phyloP scores from a whole-genome alignment of 1,140 invertebrate species.

The Oreohelix idahoensis region DNA sequence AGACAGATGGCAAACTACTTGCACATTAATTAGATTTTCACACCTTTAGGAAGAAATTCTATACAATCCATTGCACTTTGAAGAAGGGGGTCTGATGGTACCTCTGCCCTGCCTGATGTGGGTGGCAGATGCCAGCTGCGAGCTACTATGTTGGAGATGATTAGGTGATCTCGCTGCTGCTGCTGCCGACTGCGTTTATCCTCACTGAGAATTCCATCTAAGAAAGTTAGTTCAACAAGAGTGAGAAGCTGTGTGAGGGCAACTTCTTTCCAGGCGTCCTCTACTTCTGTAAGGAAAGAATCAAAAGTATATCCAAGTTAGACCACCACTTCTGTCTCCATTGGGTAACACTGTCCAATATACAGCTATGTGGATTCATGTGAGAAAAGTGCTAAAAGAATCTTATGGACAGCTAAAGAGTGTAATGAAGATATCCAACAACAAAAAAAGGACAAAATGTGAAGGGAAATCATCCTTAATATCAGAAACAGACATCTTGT shows the following conservation, averaged over 20 bases:
- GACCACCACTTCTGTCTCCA: too few species aligned
- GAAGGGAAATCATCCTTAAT: too few species aligned
- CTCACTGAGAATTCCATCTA: constrained; percentile 64
- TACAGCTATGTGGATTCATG: too few species aligned
- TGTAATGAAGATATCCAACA: too few species aligned
- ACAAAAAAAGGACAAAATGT: too few species aligned
- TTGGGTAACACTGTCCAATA: too few species aligned
- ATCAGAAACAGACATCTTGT: too few species aligned
- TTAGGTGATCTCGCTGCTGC: constrained; percentile 54
- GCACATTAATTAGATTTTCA: constrained; percentile 26
- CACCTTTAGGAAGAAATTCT: constrained; percentile 61
- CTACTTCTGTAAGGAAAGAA: constrained; percentile 51
- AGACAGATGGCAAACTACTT: too few species aligned
- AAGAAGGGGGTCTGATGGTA: constrained; percentile 56
- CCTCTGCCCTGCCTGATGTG: constrained; percentile 30
- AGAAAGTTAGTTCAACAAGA: constrained; percentile 65
- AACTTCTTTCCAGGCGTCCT: constrained; percentile 65
- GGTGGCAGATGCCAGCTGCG: constrained; percentile 54
- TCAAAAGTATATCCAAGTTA: neutral
- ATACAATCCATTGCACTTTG: constrained; percentile 58
- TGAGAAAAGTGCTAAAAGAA: too few species aligned
- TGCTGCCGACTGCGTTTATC: constrained; percentile 53
- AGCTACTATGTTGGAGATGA: constrained; percentile 59
- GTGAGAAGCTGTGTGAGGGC: constrained; percentile 66
- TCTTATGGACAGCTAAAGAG: too few species aligned